Evolutionary conservation across 2,113 vertebrate species (phyloP), one percentile per base, ranked within the genome.

Genomic region (Agelaius phoeniceus): DNA sequence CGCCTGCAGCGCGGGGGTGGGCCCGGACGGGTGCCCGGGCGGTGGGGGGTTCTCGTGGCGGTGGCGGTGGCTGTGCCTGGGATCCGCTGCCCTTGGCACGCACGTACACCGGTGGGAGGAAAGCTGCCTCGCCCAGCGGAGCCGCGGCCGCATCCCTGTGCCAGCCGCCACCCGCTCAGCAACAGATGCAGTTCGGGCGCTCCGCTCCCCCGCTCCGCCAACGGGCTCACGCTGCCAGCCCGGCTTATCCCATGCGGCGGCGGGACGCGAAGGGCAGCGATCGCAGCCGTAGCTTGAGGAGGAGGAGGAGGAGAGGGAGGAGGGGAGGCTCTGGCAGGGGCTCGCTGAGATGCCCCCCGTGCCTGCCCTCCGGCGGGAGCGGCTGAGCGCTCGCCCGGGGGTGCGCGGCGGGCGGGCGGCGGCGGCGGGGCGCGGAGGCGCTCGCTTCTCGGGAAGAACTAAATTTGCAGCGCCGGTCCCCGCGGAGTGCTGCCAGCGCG

Each of bases 121-220:
- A 58, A 68, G 58, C 75, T 44, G 61, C 74, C 55, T 85, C 37
- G 65, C 58, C 51, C 62, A 4, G 71, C 22, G 13, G 4, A 82
- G 31, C 92, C 9, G 67, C 58, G 84, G 52, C 67, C 62, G 80
- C 58, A 18, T 75, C 72, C 33, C 72, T 54, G 6, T 69, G 20
- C 68, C 37, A 37, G 77, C 55, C 59, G 80, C 69, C 73, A 10
- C 52, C 83, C 71, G 28, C 26, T 90, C 76, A 95, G 94, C 97
- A 97, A 97, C 97, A 97, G 96, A 94, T 96, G 95, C 89, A 69
- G 69, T 19, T 33, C 83, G 87, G 72, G 71, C 85, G 10, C 80
- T 72, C 35, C 5, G 5, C 72, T 44, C 67, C 74, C 69, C 30
- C 33, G 48, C 78, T 7, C 63, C 58, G 48, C 79, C 94, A 39